Evolutionary conservation across 2,888 invertebrate species (phyloP).

Genomic region (Ormyrus rosae): DNA sequence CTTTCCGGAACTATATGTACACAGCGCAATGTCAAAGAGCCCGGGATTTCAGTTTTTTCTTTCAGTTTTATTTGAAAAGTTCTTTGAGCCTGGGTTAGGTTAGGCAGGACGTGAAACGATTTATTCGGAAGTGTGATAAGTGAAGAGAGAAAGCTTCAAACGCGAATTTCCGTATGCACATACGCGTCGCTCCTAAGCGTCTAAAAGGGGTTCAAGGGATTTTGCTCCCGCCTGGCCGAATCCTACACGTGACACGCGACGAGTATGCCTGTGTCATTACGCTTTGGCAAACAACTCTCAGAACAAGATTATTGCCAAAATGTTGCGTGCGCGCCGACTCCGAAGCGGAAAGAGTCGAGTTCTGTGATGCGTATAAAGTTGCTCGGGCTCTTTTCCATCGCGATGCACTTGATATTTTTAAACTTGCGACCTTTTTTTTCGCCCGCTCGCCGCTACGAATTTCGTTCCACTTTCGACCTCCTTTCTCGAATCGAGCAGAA

Average conservation of each 20-base stretch:
- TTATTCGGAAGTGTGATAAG: slow-evolving; percentile 22
- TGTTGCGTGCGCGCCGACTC: slow-evolving; percentile 30
- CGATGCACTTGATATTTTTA: slow-evolving; percentile 11
- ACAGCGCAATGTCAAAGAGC: background rate
- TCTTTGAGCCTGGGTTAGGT: background rate
- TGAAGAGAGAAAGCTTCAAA: background rate
- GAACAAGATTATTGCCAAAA: slow-evolving; percentile 58
- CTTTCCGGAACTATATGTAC: background rate
- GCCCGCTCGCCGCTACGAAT: background rate
- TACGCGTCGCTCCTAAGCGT: no score
- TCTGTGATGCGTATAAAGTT: slow-evolving; percentile 19
- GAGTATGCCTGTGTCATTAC: slow-evolving; percentile 8
- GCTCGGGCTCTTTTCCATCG: background rate
- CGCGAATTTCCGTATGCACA: background rate
- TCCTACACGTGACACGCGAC: background rate
- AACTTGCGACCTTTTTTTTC: background rate
- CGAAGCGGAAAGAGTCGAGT: slow-evolving; percentile 6
- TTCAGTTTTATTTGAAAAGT: background rate
- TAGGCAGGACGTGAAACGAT: background rate
- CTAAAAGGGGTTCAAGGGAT: background rate
- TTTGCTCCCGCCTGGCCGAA: background rate
- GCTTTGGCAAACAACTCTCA: slow-evolving; percentile 19
- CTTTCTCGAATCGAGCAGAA: background rate
- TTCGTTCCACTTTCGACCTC: background rate
- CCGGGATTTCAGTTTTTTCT: slow-evolving; percentile 16